Evolutionary conservation across 2,797 vertebrate species (phyloP).

Genomic region (Thripadectes ignobilis): DNA sequence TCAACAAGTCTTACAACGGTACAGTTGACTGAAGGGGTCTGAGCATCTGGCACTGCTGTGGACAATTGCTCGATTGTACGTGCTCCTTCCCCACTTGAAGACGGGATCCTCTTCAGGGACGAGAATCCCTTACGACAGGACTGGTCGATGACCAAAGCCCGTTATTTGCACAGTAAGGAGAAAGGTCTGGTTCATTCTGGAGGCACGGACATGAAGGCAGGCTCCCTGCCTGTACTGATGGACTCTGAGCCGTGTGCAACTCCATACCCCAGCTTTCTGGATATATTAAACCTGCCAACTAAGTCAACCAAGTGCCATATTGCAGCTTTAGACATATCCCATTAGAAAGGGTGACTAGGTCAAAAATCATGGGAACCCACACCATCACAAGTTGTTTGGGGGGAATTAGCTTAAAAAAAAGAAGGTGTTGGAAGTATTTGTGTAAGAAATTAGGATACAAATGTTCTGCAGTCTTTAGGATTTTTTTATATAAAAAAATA

Average conservation of each 20-base stretch:
- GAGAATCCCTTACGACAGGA: slow-evolving; percentile 21
- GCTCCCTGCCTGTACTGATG: background rate
- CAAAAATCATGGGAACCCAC: slow-evolving; percentile 21
- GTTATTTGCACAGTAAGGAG: slow-evolving; percentile 53
- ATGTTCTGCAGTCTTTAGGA: slow-evolving; percentile 46
- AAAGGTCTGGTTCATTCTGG: slow-evolving; percentile 23
- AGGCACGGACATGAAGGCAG: background rate
- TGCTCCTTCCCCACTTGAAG: slow-evolving; percentile 50
- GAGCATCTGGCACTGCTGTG: background rate
- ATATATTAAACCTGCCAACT: slow-evolving; percentile 47
- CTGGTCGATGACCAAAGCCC: slow-evolving; percentile 30
- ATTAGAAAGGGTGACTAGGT: slow-evolving; percentile 9
- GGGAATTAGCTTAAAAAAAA: slow-evolving; percentile 50
- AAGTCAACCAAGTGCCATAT: slow-evolving; percentile 52
- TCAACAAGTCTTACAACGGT: slow-evolving; percentile 90
- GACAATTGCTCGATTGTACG: slow-evolving; percentile 36
- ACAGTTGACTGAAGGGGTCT: slow-evolving; percentile 83
- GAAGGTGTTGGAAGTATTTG: slow-evolving; percentile 11
- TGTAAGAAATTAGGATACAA: slow-evolving; percentile 22
- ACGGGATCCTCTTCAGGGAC: slow-evolving; percentile 34
- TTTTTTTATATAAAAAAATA: slow-evolving; percentile 73
- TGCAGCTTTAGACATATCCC: slow-evolving; percentile 65
- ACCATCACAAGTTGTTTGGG: background rate
- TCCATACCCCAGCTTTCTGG: slow-evolving; percentile 26
- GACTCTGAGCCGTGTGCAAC: background rate